Evolutionary conservation across 2,888 invertebrate genomes (phyloP).

Genomic region (Trichopria drosophilae): DNA sequence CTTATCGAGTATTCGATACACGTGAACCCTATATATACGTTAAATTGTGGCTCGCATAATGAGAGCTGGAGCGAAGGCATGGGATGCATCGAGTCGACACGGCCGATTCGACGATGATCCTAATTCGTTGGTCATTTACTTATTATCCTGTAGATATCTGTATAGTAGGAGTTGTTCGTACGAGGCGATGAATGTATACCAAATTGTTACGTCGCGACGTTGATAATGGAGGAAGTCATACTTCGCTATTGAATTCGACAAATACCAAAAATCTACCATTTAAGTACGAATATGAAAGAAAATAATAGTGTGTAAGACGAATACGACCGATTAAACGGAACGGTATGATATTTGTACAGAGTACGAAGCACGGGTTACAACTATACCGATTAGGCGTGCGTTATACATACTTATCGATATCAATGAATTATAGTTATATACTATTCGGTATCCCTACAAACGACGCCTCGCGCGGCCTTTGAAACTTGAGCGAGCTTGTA

Average conservation of each 20-base stretch:
- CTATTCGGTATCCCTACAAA: slow-evolving; percentile 45
- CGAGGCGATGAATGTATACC: slow-evolving; percentile 48
- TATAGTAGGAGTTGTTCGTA: slow-evolving; percentile 53
- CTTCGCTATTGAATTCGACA: slow-evolving; percentile 43
- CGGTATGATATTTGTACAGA: slow-evolving; percentile 47
- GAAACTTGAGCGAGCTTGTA: too few relatives aligned
- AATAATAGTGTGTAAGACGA: slow-evolving; percentile 22
- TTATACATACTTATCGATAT: slow-evolving; percentile 51
- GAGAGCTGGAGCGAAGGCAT: slow-evolving; percentile 22
- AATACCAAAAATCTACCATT: slow-evolving; percentile 41
- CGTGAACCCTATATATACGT: too few relatives aligned
- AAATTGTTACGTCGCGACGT: slow-evolving; percentile 53
- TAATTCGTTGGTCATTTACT: slow-evolving; percentile 47
- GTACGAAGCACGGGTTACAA: slow-evolving; percentile 44
- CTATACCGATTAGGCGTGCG: slow-evolving; percentile 50
- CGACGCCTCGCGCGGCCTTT: slow-evolving; percentile 26
- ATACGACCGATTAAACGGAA: slow-evolving; percentile 8
- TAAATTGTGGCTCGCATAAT: too few relatives aligned
- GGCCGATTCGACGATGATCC: too few relatives aligned
- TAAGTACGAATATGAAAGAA: slow-evolving; percentile 14
- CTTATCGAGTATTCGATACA: too few relatives aligned
- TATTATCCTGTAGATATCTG: slow-evolving; percentile 57
- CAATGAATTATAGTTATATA: slow-evolving; percentile 46
- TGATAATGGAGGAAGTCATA: slow-evolving; percentile 43
- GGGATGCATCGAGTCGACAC: too few relatives aligned